Evolutionary conservation across 2,888 invertebrate genomes (phyloP).

Genomic region (Mantis religiosa): DNA sequence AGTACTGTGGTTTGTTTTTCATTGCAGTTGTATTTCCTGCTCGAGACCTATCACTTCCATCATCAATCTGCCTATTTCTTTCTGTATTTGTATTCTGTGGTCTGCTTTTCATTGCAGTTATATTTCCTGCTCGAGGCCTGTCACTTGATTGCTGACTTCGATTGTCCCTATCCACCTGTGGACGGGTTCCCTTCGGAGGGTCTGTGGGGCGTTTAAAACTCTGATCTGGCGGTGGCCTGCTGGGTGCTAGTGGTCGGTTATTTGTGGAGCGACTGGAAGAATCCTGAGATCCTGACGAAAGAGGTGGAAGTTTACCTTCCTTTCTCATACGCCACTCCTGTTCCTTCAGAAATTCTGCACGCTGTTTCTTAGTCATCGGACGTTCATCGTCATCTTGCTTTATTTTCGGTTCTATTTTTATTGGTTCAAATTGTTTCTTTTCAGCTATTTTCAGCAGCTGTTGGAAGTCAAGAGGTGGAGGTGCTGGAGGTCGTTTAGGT

Average conservation of each 20-base stretch:
- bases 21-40: neutral
- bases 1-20: neutral
- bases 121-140: neutral
- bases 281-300: neutral
- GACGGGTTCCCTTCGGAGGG: neutral
- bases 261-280: neutral
- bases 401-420: conserved; percentile 56
- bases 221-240: neutral
- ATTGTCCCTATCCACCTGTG: neutral
- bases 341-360: conserved; percentile 67
- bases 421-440: conserved; percentile 76
- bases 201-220: neutral
- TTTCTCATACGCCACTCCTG: conserved; percentile 52
- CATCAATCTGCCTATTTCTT: too few relatives aligned
- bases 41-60: neutral
- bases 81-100: too few relatives aligned
- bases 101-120: too few relatives aligned
- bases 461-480: conserved; percentile 75
- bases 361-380: conserved; percentile 77
- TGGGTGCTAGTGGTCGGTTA: neutral
- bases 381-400: conserved; percentile 59
- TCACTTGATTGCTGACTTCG: neutral
- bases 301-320: conserved; percentile 22
- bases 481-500: conserved; percentile 53
- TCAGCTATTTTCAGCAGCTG: conserved; percentile 77